A percentile compares a stretch with the other conserved stretches of the same genome.
Evolutionary conservation across 2,797 vertebrate species (phyloP).

Genomic region (Hydrocynus forskahlii): DNA sequence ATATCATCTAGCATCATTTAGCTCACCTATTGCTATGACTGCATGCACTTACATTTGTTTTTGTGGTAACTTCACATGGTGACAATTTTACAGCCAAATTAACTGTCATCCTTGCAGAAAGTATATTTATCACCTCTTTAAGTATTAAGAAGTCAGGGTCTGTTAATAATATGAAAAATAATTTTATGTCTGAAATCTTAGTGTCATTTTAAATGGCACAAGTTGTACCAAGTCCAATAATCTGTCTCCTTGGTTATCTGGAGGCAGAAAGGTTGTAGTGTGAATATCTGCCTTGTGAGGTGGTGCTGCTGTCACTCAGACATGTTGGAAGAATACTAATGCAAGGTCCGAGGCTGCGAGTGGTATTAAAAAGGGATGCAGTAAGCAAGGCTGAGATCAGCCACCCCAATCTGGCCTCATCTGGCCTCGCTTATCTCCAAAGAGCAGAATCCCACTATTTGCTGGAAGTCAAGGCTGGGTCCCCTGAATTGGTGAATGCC

Average conservation of each 20-base stretch:
- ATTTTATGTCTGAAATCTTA: slow-evolving; percentile 2
- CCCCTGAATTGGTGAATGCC: neutral
- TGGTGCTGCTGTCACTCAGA: neutral
- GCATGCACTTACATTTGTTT: neutral
- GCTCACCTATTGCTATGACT: neutral
- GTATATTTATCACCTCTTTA: slow-evolving; percentile 11
- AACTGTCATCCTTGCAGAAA: slow-evolving; percentile 7
- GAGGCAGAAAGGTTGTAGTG: slow-evolving; percentile 22
- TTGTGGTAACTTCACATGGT: slow-evolving; percentile 5
- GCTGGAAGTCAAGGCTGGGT: neutral
- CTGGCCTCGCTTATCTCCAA: neutral
- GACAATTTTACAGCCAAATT: slow-evolving; percentile 13
- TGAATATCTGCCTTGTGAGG: slow-evolving; percentile 12
- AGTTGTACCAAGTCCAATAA: slow-evolving; percentile 3
- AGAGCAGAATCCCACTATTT: neutral
- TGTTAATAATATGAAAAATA: slow-evolving; percentile 23
- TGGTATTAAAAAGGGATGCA: slow-evolving; percentile 9
- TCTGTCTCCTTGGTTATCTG: slow-evolving; percentile 10
- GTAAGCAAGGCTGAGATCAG: slow-evolving; percentile 17
- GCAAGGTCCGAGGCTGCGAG: neutral
- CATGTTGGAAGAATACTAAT: slow-evolving; percentile 39
- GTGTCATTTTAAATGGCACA: slow-evolving; percentile 12
- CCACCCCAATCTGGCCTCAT: slow-evolving; percentile 3
- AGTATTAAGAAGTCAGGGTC: slow-evolving; percentile 9
- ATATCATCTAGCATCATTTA: neutral